Conservation (phyloP, 2,113 vertebrate genomes). For the Megaceryle maxima region DNA sequence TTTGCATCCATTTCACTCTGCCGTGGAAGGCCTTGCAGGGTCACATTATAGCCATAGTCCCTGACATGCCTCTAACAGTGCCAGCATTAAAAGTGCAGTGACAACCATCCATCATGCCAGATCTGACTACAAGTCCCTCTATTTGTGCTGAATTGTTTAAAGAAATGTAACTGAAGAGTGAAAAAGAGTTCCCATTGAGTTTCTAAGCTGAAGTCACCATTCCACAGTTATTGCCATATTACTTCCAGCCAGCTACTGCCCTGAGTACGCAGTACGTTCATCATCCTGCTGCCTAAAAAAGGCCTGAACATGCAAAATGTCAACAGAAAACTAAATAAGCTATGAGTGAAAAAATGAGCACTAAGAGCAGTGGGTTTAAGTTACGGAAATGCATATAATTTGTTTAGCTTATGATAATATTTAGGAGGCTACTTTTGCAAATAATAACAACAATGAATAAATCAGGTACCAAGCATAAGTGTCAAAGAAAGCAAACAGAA, state of each 20-base stretch:
- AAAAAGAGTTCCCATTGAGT: background rate
- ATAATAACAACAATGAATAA: background rate
- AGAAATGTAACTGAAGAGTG: background rate
- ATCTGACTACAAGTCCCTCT: background rate
- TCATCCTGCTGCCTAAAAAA: background rate
- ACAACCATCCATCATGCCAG: background rate
- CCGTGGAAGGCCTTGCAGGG: background rate
- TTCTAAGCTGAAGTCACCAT: background rate
- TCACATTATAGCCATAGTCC: accelerated
- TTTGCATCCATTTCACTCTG: background rate
- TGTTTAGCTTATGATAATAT: constrained; percentile 20
- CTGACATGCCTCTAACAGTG: background rate
- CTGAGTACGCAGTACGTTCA: accelerated
- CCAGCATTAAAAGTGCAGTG: background rate
- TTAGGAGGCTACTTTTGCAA: constrained; percentile 18
- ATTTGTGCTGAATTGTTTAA: background rate
- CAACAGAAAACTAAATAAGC: background rate
- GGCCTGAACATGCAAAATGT: background rate
- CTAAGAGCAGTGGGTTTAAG: background rate
- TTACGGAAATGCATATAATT: background rate
- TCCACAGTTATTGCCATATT: accelerated
- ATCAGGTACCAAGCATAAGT: background rate
- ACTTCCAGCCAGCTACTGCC: background rate
- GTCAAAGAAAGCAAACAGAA: background rate
- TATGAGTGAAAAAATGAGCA: background rate